Evolutionary conservation across 2,113 vertebrate genomes (phyloP).

Genomic region (Tinamus guttatus): DNA sequence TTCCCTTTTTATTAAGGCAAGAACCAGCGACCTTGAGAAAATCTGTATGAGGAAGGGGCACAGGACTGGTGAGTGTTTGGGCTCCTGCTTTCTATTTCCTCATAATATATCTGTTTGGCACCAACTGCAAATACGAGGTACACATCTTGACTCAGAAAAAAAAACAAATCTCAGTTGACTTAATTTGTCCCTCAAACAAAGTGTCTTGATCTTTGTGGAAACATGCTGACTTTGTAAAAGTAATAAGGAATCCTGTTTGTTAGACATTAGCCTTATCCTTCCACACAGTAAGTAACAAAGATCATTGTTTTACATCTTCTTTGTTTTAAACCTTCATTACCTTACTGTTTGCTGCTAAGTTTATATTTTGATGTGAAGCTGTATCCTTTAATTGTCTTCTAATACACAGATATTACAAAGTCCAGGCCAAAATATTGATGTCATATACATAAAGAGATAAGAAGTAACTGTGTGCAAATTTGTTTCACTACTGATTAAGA

Average conservation of each 20-base stretch:
- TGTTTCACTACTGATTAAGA: constrained; percentile 1
- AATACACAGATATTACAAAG: background rate
- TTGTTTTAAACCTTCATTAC: background rate
- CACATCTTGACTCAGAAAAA: background rate
- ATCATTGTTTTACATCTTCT: background rate
- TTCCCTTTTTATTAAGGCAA: background rate
- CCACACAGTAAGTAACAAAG: background rate
- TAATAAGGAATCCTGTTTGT: background rate
- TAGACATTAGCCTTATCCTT: background rate
- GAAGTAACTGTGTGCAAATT: background rate
- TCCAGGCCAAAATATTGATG: background rate
- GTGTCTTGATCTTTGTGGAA: background rate
- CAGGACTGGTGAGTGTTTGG: background rate
- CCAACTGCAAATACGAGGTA: background rate
- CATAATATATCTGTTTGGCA: background rate
- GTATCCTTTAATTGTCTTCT: background rate
- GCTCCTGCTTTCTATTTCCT: accelerated
- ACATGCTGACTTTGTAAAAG: background rate
- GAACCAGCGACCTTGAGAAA: background rate
- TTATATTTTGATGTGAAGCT: background rate
- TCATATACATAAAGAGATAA: background rate
- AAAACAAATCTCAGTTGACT: background rate
- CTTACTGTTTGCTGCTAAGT: background rate
- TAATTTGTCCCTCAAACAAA: background rate
- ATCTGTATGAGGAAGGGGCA: background rate